phyloP scores from a whole-genome alignment of 2,888 invertebrate genomes.

The Polia nebulosa region DNA sequence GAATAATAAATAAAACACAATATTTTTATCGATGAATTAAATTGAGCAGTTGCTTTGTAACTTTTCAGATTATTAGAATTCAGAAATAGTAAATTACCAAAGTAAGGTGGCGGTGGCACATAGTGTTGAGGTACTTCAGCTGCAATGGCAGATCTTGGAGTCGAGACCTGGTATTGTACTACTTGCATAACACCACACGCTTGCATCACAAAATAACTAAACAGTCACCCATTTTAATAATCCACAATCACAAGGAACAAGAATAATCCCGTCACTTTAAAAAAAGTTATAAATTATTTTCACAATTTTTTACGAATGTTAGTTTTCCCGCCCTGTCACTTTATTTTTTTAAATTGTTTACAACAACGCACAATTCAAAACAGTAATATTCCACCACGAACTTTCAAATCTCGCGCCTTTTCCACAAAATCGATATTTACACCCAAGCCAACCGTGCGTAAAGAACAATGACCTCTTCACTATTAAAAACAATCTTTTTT shows the following conservation, averaged over 20 bases:
- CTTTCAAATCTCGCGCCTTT: slow-evolving; percentile 82
- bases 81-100: slow-evolving; percentile 77
- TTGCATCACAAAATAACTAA: slow-evolving; percentile 84
- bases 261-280: neutral
- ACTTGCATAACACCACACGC: slow-evolving; percentile 93
- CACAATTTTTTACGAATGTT: neutral
- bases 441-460: slow-evolving; percentile 68
- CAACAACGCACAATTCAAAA: slow-evolving; percentile 11
- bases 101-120: slow-evolving; percentile 88
- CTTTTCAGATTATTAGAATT: neutral
- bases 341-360: slow-evolving; percentile 4
- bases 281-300: neutral
- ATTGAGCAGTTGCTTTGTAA: no score
- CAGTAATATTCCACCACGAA: slow-evolving; percentile 46
- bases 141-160: slow-evolving; percentile 87
- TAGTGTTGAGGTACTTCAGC: slow-evolving; percentile 86
- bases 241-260: neutral
- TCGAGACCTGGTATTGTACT: slow-evolving; percentile 92
- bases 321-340: slow-evolving; percentile 44
- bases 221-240: slow-evolving; percentile 43
- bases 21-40: neutral
- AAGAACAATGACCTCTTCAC: slow-evolving; percentile 82
- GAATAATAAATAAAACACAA: neutral
- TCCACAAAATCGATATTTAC: slow-evolving; percentile 84
- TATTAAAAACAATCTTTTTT: slow-evolving; percentile 63